Evolutionary conservation across 2,888 invertebrate species (phyloP).

Genomic region (Cheilosia variabilis): DNA sequence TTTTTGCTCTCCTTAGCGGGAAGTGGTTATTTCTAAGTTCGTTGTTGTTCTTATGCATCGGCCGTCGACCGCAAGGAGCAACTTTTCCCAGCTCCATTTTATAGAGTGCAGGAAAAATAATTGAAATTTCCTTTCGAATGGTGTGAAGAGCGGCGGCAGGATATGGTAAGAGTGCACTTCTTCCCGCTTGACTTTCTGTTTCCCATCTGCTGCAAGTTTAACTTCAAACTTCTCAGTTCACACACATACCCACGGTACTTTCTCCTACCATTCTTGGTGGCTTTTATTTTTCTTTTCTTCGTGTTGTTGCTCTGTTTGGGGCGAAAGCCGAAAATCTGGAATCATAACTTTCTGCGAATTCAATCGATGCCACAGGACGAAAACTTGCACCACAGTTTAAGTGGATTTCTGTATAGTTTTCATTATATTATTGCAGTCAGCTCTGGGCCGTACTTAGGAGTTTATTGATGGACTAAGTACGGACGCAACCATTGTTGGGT

Average conservation of each 20-base stretch:
- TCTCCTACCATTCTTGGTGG: conserved; percentile 7
- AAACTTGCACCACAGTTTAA: conserved; percentile 50
- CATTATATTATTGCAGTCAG: conserved; percentile 5
- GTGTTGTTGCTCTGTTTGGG: conserved; percentile 11
- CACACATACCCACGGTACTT: no score
- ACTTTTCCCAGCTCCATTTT: conserved; percentile 66
- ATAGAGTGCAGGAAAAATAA: conserved; percentile 73
- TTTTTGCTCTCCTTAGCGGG: conserved; percentile 8
- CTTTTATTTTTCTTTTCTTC: conserved; percentile 3
- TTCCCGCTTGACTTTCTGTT: conserved; percentile 36
- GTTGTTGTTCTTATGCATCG: conserved; percentile 36
- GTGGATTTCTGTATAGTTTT: conserved; percentile 32
- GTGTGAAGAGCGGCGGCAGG: not conserved
- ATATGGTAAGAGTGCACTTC: conserved; percentile 18
- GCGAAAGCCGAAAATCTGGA: conserved; percentile 47
- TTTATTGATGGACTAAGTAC: not conserved
- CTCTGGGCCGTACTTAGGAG: not conserved
- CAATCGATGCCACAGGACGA: conserved; percentile 39
- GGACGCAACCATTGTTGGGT: not conserved
- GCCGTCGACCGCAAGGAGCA: conserved; percentile 54
- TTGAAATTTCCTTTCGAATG: conserved; percentile 62
- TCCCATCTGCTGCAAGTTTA: not conserved
- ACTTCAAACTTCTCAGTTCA: no score
- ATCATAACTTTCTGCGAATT: conserved; percentile 64
- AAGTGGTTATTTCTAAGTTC: conserved; percentile 30